Evolutionary conservation across 1,140 invertebrate genomes (phyloP).

Genomic region (Apolygus lucorum): DNA sequence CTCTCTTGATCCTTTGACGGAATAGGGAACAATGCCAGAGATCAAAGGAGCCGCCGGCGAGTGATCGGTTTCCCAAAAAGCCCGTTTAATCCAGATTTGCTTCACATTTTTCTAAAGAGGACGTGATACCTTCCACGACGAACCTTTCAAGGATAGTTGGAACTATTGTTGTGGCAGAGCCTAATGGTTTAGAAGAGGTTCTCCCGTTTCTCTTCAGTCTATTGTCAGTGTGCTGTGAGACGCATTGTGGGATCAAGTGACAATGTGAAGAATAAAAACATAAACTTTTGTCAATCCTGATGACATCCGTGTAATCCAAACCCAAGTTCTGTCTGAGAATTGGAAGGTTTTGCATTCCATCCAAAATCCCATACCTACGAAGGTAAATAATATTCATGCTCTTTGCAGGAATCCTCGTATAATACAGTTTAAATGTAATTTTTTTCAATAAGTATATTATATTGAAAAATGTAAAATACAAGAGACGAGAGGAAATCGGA

Average conservation of each 20-base stretch:
- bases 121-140: background rate
- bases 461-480: too few species aligned
- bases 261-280: background rate
- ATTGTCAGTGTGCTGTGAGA: background rate
- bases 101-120: background rate
- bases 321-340: too few species aligned
- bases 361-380: too few species aligned
- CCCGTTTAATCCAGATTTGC: background rate
- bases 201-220: background rate
- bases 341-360: too few species aligned
- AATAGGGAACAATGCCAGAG: background rate
- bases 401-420: too few species aligned
- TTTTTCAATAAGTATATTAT: too few species aligned
- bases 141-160: background rate
- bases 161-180: background rate
- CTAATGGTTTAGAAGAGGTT: background rate
- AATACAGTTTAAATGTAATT: too few species aligned
- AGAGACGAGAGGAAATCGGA: too few species aligned
- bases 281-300: background rate
- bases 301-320: too few species aligned
- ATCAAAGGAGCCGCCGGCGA: background rate
- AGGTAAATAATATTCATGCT: too few species aligned
- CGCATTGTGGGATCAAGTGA: too few species aligned
- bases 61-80: background rate
- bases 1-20: background rate